These are phyloP conservation scores for Alloscopus bannaensis DNA, from an alignment of 2,888 invertebrate genomes.

Conservation along the genomic window DNA sequence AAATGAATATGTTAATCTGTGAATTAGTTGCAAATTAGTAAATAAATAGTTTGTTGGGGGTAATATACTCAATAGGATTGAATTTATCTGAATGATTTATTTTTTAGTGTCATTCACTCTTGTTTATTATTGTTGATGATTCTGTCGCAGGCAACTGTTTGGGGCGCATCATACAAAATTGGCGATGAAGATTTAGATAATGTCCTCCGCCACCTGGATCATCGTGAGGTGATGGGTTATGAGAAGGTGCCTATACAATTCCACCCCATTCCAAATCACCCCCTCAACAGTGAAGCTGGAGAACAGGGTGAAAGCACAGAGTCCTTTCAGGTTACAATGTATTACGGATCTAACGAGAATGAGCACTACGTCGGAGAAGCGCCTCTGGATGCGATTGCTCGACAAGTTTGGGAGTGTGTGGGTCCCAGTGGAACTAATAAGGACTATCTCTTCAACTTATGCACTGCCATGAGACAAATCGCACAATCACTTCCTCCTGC, in stretches of 20 bases:
- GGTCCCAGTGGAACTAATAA: slow-evolving; percentile 94
- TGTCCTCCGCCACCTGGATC: slow-evolving; percentile 90
- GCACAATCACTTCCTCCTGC: slow-evolving; percentile 75
- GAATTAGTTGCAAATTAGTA: not conserved
- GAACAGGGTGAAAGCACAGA: slow-evolving; percentile 57
- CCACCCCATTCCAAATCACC: slow-evolving; percentile 78
- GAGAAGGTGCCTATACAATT: slow-evolving; percentile 84
- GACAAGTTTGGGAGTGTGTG: slow-evolving; percentile 83
- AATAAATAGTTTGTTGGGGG: not conserved
- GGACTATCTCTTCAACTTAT: slow-evolving; percentile 93
- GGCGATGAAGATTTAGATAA: slow-evolving; percentile 81
- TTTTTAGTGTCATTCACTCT: not conserved
- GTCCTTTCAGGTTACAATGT: slow-evolving; percentile 85
- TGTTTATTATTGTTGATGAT: slow-evolving; percentile 1
- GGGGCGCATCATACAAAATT: slow-evolving; percentile 95
- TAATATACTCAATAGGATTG: slow-evolving; percentile 6
- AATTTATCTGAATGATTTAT: not conserved
- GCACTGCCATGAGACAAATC: slow-evolving; percentile 84
- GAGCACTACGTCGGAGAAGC: slow-evolving; percentile 87
- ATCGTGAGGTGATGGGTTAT: slow-evolving; percentile 95
- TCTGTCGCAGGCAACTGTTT: slow-evolving; percentile 85
- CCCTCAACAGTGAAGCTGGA: slow-evolving; percentile 53
- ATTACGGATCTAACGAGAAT: slow-evolving; percentile 89
- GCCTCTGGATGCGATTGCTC: slow-evolving; percentile 86
- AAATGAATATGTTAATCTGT: not conserved